phyloP scores from a whole-genome alignment of 2,113 vertebrate species.

The Cottus gobio region DNA sequence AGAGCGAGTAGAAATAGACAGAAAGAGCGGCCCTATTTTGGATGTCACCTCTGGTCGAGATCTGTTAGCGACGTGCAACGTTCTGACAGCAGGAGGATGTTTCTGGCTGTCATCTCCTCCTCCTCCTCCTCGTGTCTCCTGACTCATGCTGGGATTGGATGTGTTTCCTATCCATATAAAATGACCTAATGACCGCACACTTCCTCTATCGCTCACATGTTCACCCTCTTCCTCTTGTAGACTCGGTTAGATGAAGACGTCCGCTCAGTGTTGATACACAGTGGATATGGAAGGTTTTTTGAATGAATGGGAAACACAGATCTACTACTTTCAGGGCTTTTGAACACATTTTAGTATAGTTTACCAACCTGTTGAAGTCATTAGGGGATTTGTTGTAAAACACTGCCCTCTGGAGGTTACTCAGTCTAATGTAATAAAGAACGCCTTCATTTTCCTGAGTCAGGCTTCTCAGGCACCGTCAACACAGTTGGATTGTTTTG shows the following conservation, averaged over 20 bases:
- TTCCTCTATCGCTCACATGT: constrained; percentile 45
- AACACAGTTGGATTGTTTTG: background rate
- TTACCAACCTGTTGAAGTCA: constrained; percentile 20
- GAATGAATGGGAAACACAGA: constrained; percentile 14
- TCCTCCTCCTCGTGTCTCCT: constrained; percentile 27
- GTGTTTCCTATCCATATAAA: constrained; percentile 60
- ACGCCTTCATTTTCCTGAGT: background rate
- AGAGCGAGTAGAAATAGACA: constrained; percentile 1
- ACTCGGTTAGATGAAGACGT: constrained; percentile 3
- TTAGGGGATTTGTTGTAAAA: constrained; percentile 32
- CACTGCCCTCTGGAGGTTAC: constrained; percentile 60
- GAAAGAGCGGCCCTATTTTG: constrained; percentile 16
- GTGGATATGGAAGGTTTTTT: background rate
- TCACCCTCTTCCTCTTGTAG: constrained; percentile 28
- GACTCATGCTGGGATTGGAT: constrained; percentile 47
- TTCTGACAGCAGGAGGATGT: constrained; percentile 63
- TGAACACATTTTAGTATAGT: constrained; percentile 14
- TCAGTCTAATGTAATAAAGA: background rate
- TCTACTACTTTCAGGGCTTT: background rate
- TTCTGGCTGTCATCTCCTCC: constrained; percentile 38
- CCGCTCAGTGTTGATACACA: constrained; percentile 6
- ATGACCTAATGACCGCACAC: constrained; percentile 46
- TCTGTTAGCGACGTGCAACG: constrained; percentile 23
- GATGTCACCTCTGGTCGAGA: constrained; percentile 38
- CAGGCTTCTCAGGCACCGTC: background rate